These are phyloP conservation scores for Sminthopsis crassicaudata DNA, from an alignment of 2,113 vertebrate species.

Conservation along the genomic window DNA sequence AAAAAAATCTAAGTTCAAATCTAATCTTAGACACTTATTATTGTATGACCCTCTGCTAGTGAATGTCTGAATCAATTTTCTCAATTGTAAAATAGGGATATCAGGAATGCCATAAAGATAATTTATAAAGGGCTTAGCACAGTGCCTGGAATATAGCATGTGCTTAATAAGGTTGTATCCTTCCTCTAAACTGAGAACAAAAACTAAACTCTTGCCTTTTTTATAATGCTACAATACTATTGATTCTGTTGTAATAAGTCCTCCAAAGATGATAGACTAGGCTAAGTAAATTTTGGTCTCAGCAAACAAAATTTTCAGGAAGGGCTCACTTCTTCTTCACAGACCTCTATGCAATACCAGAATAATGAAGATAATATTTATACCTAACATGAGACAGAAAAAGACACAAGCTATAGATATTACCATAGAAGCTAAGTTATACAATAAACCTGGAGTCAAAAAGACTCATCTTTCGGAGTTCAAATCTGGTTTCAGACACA, in stretches of 20 bases:
- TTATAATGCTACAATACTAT: neutral
- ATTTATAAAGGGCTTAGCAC: neutral
- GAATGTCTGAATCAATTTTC: neutral
- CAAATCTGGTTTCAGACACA: too few species aligned
- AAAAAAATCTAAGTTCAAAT: neutral
- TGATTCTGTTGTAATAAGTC: neutral
- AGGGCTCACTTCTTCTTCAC: conserved; percentile 1
- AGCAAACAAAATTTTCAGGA: conserved; percentile 40
- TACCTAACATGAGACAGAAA: conserved; percentile 7
- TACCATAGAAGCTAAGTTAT: too few species aligned
- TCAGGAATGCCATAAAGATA: neutral
- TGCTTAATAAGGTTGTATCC: too few species aligned
- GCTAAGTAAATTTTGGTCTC: neutral
- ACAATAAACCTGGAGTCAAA: too few species aligned
- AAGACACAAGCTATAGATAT: neutral
- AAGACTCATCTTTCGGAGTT: too few species aligned
- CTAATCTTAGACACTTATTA: neutral
- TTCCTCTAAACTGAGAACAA: neutral
- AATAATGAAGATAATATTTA: neutral
- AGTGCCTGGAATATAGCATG: neutral
- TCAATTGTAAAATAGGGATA: neutral
- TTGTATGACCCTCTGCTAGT: neutral
- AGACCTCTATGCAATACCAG: neutral
- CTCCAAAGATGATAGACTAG: neutral
- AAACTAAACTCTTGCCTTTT: neutral